These are phyloP conservation scores for Asarcornis scutulata DNA, from an alignment of 2,113 vertebrate species.

Conservation along the genomic window DNA sequence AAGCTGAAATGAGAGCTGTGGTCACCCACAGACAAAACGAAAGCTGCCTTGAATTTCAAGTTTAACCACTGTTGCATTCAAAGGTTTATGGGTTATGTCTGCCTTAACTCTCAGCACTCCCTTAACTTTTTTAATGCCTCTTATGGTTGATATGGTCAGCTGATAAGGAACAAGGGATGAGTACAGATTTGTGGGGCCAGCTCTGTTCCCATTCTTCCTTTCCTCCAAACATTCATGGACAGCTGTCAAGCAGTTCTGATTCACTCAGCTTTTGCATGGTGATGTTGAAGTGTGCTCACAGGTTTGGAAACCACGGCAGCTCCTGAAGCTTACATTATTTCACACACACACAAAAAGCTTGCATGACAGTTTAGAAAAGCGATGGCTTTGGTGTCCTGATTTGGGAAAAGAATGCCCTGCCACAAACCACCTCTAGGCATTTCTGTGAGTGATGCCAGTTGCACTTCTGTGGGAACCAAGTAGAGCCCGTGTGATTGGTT, in stretches of 20 bases:
- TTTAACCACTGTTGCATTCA: neutral
- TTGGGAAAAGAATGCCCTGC: neutral
- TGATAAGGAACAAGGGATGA: neutral
- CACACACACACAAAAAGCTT: neutral
- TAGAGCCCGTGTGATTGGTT: too few relatives aligned
- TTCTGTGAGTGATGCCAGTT: neutral
- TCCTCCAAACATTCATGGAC: too few relatives aligned
- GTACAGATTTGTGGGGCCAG: neutral
- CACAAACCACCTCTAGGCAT: too few relatives aligned
- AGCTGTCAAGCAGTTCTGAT: neutral
- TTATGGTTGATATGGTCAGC: neutral
- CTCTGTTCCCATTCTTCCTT: neutral
- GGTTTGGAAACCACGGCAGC: accelerated
- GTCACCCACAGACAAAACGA: neutral
- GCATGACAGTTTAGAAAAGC: neutral
- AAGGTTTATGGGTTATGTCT: neutral
- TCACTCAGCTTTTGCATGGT: neutral
- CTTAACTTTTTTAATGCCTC: neutral
- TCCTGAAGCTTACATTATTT: neutral
- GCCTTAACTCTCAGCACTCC: neutral
- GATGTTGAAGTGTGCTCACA: accelerated
- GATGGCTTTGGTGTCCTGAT: accelerated
- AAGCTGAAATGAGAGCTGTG: neutral
- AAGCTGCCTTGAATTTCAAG: neutral
- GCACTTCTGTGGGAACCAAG: accelerated